phyloP scores from a whole-genome alignment of 2,113 vertebrate genomes.

The Colaptes auratus region DNA sequence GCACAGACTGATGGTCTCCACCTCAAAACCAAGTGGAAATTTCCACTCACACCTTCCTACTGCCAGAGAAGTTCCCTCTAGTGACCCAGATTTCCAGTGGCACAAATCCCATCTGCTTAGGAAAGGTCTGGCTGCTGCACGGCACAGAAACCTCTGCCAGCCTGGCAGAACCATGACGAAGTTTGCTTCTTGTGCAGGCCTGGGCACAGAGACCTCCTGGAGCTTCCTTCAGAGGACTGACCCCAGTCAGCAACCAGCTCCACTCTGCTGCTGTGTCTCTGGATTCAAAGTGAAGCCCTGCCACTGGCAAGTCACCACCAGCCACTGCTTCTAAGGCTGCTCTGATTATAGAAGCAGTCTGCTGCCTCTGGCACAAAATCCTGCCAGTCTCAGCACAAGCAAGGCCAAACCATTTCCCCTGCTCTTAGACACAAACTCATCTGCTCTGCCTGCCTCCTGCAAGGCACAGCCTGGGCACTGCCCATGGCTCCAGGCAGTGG shows the following conservation, averaged over 20 bases:
- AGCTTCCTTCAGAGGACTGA: not conserved
- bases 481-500: not conserved
- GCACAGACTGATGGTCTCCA: not conserved
- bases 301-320: not conserved
- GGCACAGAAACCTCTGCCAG: slow-evolving; percentile 19
- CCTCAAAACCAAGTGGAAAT: not conserved
- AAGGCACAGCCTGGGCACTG: not conserved
- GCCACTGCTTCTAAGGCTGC: not conserved
- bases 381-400: not conserved
- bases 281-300: slow-evolving; percentile 19
- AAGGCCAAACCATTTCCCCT: slow-evolving; percentile 8
- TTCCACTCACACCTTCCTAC: not conserved
- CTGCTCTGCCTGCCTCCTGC: not conserved
- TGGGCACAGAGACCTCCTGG: not conserved
- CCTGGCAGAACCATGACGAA: not conserved
- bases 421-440: not conserved
- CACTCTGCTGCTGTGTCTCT: slow-evolving; percentile 1
- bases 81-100: not conserved
- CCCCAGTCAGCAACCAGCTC: not conserved
- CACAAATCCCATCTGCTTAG: not conserved
- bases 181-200: not conserved
- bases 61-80: not conserved
- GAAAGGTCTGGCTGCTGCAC: not conserved
- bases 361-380: slow-evolving; percentile 26
- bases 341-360: slow-evolving; percentile 20